Base-by-base conservation (phyloP, 2,888 invertebrate species). In the Rhagonycha lutea region DNA sequence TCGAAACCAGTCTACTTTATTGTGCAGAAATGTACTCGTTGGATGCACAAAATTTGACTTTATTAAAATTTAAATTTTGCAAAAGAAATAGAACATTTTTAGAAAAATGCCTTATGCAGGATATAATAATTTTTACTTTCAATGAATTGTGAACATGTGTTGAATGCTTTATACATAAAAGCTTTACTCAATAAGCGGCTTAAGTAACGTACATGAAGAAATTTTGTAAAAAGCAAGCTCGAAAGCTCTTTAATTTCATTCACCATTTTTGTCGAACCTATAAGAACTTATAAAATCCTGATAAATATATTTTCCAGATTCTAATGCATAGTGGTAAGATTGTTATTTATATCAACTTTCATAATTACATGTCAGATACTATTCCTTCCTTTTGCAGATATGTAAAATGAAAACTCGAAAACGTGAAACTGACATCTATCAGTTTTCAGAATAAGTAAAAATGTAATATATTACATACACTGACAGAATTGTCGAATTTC, bases 281-380 rank as follows among this genome's bases (percentile, higher is more conserved):
- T 14, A 29, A 60, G 26, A 32, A 72, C 61, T 28, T 23, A 68
- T 26, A 28, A 69, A 65, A 61, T 73, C 61, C 32, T 73, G 73
- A 73, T n/a, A n/a, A n/a, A n/a, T 73, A 62, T 73, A 73, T 73
- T 69, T 72, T 69, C 28, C 28, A 26, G 47, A 70, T 70, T 70
- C 68, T 70, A 76, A 73, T 76, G 73, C 76, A 72, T 76, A 70
- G 68, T 73, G 70, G 73, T 76, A 73, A 70, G 73, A 73, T 73
- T 72, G 76, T 73, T 76, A 76, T 76, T 76, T 73, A 76, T 76
- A 76, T 76, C 73, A 76, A 32, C 69, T 72, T 70, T 73, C 32
- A 76, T 76, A 76, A 76, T 76, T 73, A 76, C 70, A 73, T 76
- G 76, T 76, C 76, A 76, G 73, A 61, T 73, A 69, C 68, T 73